Conservation (phyloP, 2,888 invertebrate species). For the Drosophila melanosoma region DNA sequence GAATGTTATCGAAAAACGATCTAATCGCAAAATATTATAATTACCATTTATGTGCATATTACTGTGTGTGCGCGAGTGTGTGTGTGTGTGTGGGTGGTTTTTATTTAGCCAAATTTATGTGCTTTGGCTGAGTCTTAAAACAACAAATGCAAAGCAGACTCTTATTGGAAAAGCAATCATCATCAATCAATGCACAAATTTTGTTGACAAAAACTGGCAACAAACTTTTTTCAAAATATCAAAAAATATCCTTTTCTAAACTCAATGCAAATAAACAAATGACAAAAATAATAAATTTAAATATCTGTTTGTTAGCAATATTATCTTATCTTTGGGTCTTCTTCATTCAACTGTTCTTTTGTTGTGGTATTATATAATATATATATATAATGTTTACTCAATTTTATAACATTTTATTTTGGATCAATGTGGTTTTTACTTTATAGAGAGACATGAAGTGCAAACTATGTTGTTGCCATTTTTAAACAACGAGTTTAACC, state of each 20-base stretch:
- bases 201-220: background rate
- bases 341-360: background rate
- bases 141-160: conserved; percentile 3
- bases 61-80: background rate
- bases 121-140: conserved; percentile 10
- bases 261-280: background rate
- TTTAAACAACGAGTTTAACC: background rate
- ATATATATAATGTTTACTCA: background rate
- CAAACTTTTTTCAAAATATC: background rate
- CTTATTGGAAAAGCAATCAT: conserved; percentile 58
- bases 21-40: conserved; percentile 59
- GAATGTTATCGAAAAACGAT: conserved; percentile 47
- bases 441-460: background rate
- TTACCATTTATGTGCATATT: conserved; percentile 35
- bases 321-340: conserved; percentile 1
- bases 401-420: background rate
- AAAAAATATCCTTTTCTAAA: background rate
- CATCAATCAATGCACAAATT: conserved; percentile 40
- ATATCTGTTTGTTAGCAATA: background rate
- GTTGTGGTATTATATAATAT: background rate
- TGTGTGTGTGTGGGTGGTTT: background rate
- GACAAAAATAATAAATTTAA: background rate
- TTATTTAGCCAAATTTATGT: background rate
- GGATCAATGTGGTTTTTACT: background rate
- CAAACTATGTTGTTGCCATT: background rate